Evolutionary conservation across 2,888 invertebrate species (phyloP).

Genomic region (Colostygia pectinataria): DNA sequence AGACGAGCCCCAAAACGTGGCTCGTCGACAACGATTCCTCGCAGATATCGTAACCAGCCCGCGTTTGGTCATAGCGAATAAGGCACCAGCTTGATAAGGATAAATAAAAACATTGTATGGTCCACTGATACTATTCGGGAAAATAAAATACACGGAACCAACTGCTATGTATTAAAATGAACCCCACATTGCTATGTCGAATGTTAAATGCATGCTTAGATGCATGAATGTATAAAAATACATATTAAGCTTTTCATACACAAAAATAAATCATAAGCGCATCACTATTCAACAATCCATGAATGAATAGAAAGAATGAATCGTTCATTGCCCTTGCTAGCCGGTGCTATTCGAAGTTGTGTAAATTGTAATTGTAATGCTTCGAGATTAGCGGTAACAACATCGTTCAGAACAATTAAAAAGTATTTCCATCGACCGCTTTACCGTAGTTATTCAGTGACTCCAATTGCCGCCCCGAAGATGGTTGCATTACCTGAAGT

Average conservation of each 20-base stretch:
- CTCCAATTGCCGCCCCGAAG: constrained; percentile 43
- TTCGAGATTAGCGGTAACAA: constrained; percentile 48
- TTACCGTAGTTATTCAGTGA: constrained; percentile 45
- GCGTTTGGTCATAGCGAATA: too few species aligned
- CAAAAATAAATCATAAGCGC: not conserved
- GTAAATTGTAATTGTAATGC: constrained; percentile 43
- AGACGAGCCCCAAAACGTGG: too few species aligned
- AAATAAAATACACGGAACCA: too few species aligned
- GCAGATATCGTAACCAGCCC: too few species aligned
- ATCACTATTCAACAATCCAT: constrained; percentile 13
- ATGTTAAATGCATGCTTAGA: too few species aligned
- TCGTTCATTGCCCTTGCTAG: constrained; percentile 37
- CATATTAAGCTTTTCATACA: not conserved
- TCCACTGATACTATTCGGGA: too few species aligned
- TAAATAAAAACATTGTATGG: too few species aligned
- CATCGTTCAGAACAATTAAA: constrained; percentile 33
- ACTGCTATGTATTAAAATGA: too few species aligned
- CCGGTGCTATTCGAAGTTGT: constrained; percentile 34
- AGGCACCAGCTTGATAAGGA: too few species aligned
- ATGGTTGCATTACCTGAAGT: constrained; percentile 71
- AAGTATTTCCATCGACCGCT: constrained; percentile 37
- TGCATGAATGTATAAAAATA: too few species aligned
- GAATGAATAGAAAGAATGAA: constrained; percentile 20
- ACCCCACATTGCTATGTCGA: too few species aligned
- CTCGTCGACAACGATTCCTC: too few species aligned